Evolutionary conservation across 2,888 invertebrate species (phyloP), one percentile per base, ranked within the genome.

Genomic region (Proisotoma minuta): DNA sequence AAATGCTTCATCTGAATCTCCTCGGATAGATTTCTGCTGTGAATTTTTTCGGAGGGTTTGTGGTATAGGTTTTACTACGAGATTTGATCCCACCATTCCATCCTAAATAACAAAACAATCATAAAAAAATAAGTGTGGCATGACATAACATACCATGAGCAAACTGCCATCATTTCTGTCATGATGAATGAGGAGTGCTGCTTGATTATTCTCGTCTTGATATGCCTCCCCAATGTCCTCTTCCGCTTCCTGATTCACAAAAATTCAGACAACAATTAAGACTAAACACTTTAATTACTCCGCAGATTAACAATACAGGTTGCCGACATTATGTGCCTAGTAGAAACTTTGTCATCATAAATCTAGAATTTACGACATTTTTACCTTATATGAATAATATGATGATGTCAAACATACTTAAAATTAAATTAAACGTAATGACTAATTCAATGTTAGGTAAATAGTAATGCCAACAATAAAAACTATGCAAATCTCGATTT

Each of bases 11-110:
- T 87, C 87, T 34, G 34, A 34, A 75, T 87, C 87, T 66, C 81
- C 82, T 18, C 73, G 69, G 24, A 58, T 63, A 10, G 34, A 15
- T n/a, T n/a, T n/a, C 34, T 8, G 8, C 2, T 18, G 52, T 10
- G 60, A 62, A 26, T 56, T 63, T 26, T 50, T 29, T 22, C 57
- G 74, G 62, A 57, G 61, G 57, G 56, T 50, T 56, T 50, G 62
- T 51, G 93, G 92, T 69, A 93, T 81, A 65, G 94, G 92, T 74
- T 89, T 85, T 77, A 95, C 90, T 73, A 94, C 89, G 76, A 92
- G 80, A 75, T 91, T 88, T 78, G 89, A 85, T 68, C 94, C 94
- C 72, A 95, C 91, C 74, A 91, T 91, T 73, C 94, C 94, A 80
- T 94, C 91, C 93, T 94, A 82, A 34, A 10, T 34, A 15, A 15